Percentiles rank a stretch among this genome's conserved stretches.
These are phyloP conservation scores for Cryptus armator DNA, from an alignment of 2,888 invertebrate species.

Conservation along the genomic window DNA sequence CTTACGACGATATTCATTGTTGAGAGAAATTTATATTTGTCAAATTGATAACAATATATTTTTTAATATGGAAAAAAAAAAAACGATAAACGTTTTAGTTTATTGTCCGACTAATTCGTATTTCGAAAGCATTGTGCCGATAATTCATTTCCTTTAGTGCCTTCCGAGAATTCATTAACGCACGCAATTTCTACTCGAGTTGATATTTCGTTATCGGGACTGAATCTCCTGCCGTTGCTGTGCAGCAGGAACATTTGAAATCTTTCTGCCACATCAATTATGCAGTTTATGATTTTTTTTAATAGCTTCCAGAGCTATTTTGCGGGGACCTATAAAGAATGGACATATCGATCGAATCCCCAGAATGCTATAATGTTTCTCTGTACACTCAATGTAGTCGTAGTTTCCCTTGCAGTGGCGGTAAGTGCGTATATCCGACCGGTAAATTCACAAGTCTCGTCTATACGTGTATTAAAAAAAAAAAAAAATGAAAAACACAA, in stretches of 20 bases:
- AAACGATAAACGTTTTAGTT: neutral
- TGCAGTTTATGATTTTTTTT: constrained; percentile 45
- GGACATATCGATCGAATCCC: constrained; percentile 33
- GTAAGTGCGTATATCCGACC: constrained; percentile 52
- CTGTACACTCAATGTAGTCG: constrained; percentile 40
- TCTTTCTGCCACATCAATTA: constrained; percentile 45
- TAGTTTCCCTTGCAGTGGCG: constrained; percentile 51
- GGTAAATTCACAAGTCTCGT: neutral
- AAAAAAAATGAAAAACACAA: neutral
- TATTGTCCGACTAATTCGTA: neutral
- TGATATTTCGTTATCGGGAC: constrained; percentile 40
- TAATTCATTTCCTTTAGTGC: neutral
- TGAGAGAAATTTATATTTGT: constrained; percentile 64
- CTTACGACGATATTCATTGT: constrained; percentile 61
- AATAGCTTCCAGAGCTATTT: constrained; percentile 23
- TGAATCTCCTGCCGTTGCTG: neutral
- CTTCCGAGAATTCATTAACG: constrained; percentile 4
- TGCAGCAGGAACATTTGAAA: constrained; percentile 44
- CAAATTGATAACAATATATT: constrained; percentile 68
- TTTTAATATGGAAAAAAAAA: constrained; percentile 31
- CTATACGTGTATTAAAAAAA: neutral
- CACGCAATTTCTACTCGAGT: neutral
- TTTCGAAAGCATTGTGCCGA: neutral
- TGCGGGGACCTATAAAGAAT: constrained; percentile 54
- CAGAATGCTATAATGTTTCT: constrained; percentile 63